phyloP scores from a whole-genome alignment of 1,140 invertebrate species.

The Sitophilus oryzae region DNA sequence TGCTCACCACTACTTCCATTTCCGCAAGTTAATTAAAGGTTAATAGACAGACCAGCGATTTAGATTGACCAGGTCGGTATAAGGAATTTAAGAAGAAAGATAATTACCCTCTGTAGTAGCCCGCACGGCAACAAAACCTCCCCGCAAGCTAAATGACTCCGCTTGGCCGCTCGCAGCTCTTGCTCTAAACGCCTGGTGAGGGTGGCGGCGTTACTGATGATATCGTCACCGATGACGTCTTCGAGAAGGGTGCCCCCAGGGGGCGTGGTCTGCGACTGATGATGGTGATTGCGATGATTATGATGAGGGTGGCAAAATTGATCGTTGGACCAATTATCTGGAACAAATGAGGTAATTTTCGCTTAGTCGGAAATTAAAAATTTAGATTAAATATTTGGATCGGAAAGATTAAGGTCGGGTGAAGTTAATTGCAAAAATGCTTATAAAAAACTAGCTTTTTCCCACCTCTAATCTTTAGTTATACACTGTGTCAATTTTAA shows the following conservation, averaged over 20 bases:
- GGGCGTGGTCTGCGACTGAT: conserved; percentile 4
- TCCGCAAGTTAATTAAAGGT: too few species aligned
- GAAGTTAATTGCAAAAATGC: too few species aligned
- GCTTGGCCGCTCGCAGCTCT: conserved; percentile 69
- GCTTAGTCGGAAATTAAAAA: too few species aligned
- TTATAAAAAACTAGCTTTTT: too few species aligned
- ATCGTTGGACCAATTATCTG: conserved; percentile 30
- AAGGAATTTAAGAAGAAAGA: neutral
- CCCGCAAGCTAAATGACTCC: conserved; percentile 67
- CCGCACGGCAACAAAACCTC: conserved; percentile 75
- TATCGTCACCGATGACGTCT: conserved; percentile 21
- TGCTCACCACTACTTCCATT: too few species aligned
- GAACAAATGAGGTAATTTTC: conserved; percentile 17
- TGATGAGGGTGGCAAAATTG: conserved; percentile 17
- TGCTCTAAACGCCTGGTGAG: conserved; percentile 66
- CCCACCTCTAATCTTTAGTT: too few species aligned
- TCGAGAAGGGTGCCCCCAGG: conserved; percentile 1
- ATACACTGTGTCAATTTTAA: too few species aligned
- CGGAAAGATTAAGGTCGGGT: too few species aligned
- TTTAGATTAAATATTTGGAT: too few species aligned
- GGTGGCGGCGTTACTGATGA: conserved; percentile 43
- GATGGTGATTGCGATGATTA: conserved; percentile 14
- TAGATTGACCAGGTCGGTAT: neutral
- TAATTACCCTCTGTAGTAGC: conserved; percentile 56
- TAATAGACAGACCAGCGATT: too few species aligned